Evolutionary conservation across 2,113 vertebrate genomes (phyloP).

Genomic region (Columba janthina): DNA sequence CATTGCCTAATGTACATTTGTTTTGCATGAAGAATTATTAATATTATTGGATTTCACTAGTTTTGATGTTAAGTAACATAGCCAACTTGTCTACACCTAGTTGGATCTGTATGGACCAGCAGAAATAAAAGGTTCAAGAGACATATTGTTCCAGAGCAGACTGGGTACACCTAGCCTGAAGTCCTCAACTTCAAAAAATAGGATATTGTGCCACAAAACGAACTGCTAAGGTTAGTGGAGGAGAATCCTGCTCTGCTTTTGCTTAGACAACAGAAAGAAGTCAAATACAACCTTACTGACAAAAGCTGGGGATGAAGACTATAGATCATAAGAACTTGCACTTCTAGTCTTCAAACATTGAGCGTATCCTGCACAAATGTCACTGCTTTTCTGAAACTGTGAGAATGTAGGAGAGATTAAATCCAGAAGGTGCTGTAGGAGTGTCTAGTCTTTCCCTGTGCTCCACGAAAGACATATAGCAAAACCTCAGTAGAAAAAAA

Average conservation of each 20-base stretch:
- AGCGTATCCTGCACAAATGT: background rate
- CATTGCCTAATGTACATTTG: background rate
- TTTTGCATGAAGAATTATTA: background rate
- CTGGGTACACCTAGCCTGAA: background rate
- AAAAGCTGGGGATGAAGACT: background rate
- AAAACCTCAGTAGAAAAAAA: background rate
- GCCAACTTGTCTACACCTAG: background rate
- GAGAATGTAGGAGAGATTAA: background rate
- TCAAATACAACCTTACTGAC: background rate
- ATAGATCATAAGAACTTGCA: background rate
- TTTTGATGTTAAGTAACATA: background rate
- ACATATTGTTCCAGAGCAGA: background rate
- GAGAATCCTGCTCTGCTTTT: background rate
- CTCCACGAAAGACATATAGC: background rate
- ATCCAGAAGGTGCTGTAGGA: background rate
- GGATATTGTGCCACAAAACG: background rate
- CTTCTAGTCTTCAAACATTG: background rate
- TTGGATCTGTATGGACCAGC: background rate
- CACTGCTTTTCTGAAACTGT: background rate
- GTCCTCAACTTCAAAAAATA: background rate
- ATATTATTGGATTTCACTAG: background rate
- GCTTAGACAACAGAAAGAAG: background rate
- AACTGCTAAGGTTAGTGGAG: background rate
- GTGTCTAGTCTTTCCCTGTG: background rate
- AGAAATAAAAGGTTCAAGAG: background rate